phyloP scores from a whole-genome alignment of 1,140 invertebrate species.

The Saccostrea echinata region DNA sequence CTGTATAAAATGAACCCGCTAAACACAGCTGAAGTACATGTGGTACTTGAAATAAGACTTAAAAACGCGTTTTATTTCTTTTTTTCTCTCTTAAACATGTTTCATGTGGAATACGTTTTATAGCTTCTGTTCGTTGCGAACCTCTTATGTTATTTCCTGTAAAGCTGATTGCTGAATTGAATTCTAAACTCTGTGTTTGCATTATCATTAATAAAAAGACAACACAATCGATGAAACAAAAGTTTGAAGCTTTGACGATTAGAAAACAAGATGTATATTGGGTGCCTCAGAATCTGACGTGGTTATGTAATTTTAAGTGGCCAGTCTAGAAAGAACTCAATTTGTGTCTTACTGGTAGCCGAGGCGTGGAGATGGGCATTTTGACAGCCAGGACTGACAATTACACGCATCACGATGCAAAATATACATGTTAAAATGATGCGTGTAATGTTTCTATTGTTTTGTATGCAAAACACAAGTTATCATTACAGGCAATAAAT shows the following conservation, averaged over 20 bases:
- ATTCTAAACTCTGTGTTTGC: background rate
- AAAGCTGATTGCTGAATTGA: slow-evolving; percentile 9
- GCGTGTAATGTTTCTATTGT: background rate
- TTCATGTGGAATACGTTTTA: background rate
- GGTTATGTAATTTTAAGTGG: background rate
- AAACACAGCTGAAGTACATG: background rate
- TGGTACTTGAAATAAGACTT: background rate
- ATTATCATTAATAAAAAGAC: background rate
- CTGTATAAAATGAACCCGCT: background rate
- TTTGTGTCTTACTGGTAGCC: background rate
- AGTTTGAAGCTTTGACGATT: background rate
- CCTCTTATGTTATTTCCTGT: background rate
- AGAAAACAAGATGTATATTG: background rate
- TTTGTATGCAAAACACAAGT: slow-evolving; percentile 12
- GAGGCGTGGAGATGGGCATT: background rate
- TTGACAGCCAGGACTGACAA: background rate
- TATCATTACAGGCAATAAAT: background rate
- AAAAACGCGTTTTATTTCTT: background rate
- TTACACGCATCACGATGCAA: background rate
- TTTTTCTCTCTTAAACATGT: background rate
- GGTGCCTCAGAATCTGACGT: background rate
- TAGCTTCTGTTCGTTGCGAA: background rate
- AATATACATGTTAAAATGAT: background rate
- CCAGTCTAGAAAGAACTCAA: background rate
- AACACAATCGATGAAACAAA: background rate